Base-by-base conservation (phyloP, 2,888 invertebrate species). In the Malthinus flaveolus region DNA sequence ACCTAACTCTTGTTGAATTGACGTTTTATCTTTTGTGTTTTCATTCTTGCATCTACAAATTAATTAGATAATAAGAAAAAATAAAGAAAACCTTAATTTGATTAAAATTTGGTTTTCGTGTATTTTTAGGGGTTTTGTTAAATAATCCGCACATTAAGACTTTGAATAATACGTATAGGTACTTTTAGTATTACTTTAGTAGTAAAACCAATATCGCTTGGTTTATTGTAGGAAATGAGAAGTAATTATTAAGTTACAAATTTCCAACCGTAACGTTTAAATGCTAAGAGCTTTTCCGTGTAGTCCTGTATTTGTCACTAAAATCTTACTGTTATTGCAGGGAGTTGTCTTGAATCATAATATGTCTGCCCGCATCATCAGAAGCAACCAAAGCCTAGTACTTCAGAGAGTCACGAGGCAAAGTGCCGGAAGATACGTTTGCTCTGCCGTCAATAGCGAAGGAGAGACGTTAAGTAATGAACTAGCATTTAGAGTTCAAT, bases 341-440 rank as follows among this genome's bases (percentile, higher is more conserved):
- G 91, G 89, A 62, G 83, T 87, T 50, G 82, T 89, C 63, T 80
- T 95, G 71, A 89, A 88, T 69, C 93, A 94, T 82, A 94, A 95
- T 80, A 88, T 90, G 71, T 88, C 91, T 45, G 91, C 93, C 52
- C 86, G 93, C 64, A 89, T 95, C 70, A 92, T 95, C 75, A 88
- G 92, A 78, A 93, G 93, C 78, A 94, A 94, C 83, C 93, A 95
- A 81, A 93, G 93, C 76, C 83, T 95, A 67, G 95, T 95, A 62
- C 85, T 95, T 73, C 95, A 95, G 80, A 90, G 89, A 80, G 93
- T 95, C 70, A 92, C 91, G 61, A 85, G 91, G 65, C 87, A 88
- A 77, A 91, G 89, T 77, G 91, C 92, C 65, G 95, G 95, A 63
- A 86, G 87, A 69, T 95, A 95, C 81, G 88, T 91, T 67, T 95